Percentiles rank a stretch among this genome's conserved stretches.
These are phyloP conservation scores for Trematomus bernacchii DNA, from an alignment of 2,797 vertebrate genomes.

Conservation along the genomic window DNA sequence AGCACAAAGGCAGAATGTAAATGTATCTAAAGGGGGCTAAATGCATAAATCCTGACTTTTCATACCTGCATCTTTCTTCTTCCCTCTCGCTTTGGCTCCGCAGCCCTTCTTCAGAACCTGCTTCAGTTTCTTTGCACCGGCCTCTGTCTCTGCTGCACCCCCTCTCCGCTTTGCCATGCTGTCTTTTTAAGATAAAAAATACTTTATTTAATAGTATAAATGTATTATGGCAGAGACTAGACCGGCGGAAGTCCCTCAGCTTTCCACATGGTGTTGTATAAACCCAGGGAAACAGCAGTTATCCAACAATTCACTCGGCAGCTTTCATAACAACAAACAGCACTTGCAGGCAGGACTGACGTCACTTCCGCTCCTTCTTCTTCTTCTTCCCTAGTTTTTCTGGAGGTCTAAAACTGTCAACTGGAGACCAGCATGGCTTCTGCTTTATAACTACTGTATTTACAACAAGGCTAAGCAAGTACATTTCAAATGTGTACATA, in stretches of 20 bases:
- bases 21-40: fast-evolving
- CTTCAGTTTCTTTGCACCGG: constrained; percentile 78
- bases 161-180: constrained; percentile 84
- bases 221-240: background rate
- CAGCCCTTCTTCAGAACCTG: constrained; percentile 57
- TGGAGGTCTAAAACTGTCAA: too few species aligned
- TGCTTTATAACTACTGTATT: too few species aligned
- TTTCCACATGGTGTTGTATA: constrained; percentile 35
- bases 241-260: background rate
- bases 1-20: background rate
- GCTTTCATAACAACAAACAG: constrained; percentile 73
- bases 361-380: constrained; percentile 74
- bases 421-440: too few species aligned
- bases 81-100: constrained; percentile 18
- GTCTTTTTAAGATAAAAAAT: background rate
- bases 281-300: constrained; percentile 35
- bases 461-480: too few species aligned
- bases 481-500: too few species aligned
- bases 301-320: constrained; percentile 59
- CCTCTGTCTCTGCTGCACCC: constrained; percentile 1
- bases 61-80: constrained; percentile 71
- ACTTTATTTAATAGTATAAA: background rate
- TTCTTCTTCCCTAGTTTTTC: background rate
- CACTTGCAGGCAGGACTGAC: constrained; percentile 36
- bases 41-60: background rate